Percentiles rank a stretch among this genome's conserved stretches.
Evolutionary conservation across 1,140 invertebrate genomes (phyloP).

Genomic region (Drosophila mojavensis): DNA sequence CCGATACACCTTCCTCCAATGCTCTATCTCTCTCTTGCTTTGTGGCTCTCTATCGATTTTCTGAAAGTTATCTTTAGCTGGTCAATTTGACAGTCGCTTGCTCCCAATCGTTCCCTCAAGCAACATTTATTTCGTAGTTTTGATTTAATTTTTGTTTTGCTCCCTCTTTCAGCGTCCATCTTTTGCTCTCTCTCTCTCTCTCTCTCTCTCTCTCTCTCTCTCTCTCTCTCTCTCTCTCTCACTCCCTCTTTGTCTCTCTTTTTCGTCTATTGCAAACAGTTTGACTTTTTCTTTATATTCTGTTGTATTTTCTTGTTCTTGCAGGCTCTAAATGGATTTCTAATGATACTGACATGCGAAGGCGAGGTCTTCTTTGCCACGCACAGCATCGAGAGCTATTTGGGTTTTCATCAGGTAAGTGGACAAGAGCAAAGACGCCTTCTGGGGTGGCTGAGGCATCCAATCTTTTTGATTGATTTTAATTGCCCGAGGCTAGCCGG

Average conservation of each 20-base stretch:
- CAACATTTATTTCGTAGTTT: slow-evolving; percentile 79
- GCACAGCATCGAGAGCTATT: slow-evolving; percentile 99
- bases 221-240: not conserved
- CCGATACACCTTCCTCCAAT: not conserved
- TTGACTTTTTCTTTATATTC: slow-evolving; percentile 9
- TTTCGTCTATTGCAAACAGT: slow-evolving; percentile 11
- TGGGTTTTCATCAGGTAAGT: slow-evolving; percentile 99
- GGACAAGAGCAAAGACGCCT: slow-evolving; percentile 35
- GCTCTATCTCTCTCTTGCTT: not conserved
- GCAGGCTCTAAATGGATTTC: slow-evolving; percentile 99
- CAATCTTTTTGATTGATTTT: slow-evolving; percentile 75
- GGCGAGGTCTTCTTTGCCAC: slow-evolving; percentile 99
- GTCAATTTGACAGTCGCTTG: slow-evolving; percentile 49
- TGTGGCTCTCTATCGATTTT: slow-evolving; percentile 37
- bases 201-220: not conserved
- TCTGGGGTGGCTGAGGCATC: not conserved
- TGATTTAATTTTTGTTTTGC: slow-evolving; percentile 68
- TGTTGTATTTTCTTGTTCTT: slow-evolving; percentile 84
- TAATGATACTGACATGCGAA: slow-evolving; percentile 98
- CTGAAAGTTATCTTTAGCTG: slow-evolving; percentile 27
- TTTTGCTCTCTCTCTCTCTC: not conserved
- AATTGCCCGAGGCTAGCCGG: slow-evolving; percentile 51
- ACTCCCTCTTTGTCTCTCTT: slow-evolving; percentile 1
- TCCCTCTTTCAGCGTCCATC: not conserved
- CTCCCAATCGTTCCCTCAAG: slow-evolving; percentile 35